Base-by-base conservation (phyloP, 2,888 invertebrate species). In the Caenorhabditis doughertyi region DNA sequence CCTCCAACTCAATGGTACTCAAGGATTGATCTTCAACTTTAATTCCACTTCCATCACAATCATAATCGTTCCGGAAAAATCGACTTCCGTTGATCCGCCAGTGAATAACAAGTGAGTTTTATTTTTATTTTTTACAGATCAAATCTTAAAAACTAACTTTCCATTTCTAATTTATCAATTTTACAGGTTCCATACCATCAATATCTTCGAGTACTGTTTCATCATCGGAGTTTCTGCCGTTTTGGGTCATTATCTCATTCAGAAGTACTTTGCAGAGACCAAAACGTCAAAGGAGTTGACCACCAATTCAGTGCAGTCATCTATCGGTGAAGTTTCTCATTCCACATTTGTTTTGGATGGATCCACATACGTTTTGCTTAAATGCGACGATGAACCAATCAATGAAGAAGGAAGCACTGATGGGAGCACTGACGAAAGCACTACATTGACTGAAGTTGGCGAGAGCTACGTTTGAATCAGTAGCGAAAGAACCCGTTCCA, bases 261-360 rank as follows among this genome's bases (percentile, higher is more conserved):
- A 39, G 7, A 39, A 39, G 39, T 39, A 13, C 39, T 13, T 8
- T 2, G 39, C 9, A 13, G 39, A 39, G 2, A 39, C 39, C 39
- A 39, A 39, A 11, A 13, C 9, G 39, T 2, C 9, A 39, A 39
- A 4, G 4, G 32, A 32, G n/a, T n/a, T n/a, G n/a, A n/a, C n/a
- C n/a, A n/a, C n/a, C n/a, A n/a, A n/a, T n/a, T n/a, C n/a, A n/a
- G n/a, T n/a, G n/a, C n/a, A n/a, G n/a, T n/a, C n/a, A n/a, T n/a
- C n/a, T n/a, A 71, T 71, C n/a, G 8, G 42, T 29, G 58, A 58
- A 11, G 25, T 58, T 44, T 71, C 16, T 71, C 58, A 55, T 55
- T 27, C 8, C 4, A 55, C 55, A 7, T 32, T 32, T 32, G 9
- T 4, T 7, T 7, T 32, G 32, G 32, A 32, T 9, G 32, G 32